A percentile compares a stretch with the other conserved stretches of the same genome.
phyloP scores from a whole-genome alignment of 2,113 vertebrate species.

The Acrocephalus kingi region DNA sequence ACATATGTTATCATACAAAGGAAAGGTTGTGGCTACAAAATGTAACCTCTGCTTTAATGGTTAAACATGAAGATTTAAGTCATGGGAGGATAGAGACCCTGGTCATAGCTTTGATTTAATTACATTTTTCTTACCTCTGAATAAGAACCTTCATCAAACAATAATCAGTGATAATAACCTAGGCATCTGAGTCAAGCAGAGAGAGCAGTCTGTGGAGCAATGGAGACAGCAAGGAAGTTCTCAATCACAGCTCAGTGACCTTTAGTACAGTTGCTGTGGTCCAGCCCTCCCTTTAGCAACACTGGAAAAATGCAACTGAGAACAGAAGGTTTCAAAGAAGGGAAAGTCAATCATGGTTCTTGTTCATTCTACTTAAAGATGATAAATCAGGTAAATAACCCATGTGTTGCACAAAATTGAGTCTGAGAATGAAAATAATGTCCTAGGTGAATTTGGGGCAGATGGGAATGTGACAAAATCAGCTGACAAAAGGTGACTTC shows the following conservation, averaged over 20 bases:
- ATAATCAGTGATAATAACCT: neutral
- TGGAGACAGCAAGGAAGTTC: neutral
- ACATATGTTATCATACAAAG: neutral
- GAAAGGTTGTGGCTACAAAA: neutral
- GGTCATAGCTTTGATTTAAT: neutral
- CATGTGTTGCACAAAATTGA: neutral
- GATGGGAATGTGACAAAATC: neutral
- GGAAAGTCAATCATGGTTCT: neutral
- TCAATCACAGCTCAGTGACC: neutral
- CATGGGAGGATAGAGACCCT: neutral
- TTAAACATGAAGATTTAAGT: neutral
- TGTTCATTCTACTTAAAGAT: neutral
- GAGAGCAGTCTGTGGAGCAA: neutral
- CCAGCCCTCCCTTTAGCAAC: neutral
- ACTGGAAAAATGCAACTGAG: neutral
- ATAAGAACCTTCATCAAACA: neutral
- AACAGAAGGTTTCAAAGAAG: neutral
- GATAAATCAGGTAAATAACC: neutral
- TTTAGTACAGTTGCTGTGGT: neutral
- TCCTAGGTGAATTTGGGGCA: neutral
- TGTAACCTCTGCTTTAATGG: neutral
- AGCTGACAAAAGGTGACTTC: neutral
- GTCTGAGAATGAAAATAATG: neutral
- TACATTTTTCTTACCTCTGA: neutral
- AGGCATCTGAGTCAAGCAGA: neutral